Base-by-base conservation (phyloP, 2,888 invertebrate species). In the Dasysyrphus albostriatus region DNA sequence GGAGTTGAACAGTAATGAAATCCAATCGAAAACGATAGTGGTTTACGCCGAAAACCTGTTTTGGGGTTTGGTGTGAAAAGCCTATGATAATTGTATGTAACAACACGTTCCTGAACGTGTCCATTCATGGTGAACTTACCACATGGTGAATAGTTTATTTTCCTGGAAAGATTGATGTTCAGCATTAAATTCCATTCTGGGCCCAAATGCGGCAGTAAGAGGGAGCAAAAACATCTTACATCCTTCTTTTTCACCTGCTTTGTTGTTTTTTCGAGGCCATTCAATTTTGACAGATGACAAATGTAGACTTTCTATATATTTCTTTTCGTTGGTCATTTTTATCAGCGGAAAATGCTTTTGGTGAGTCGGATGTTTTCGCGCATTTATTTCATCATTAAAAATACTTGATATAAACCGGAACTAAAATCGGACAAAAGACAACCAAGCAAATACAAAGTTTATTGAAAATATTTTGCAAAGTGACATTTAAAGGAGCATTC, bases 311-410 rank as follows among this genome's bases (percentile, higher is more conserved):
- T 81, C 76, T 73, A 32, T 29, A 44, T 34, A 77, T 67, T 78
- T 74, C 54, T 82, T 69, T 74, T 67, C 76, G 69, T 82, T 85
- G 73, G 67, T 85, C 85, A 67, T 58, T 70, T 73, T 82, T 72
- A 77, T 69, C 82, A 82, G 76, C 77, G 67, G 67, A 88, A 89
- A 88, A 89, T 89, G 89, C 88, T 88, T 88, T 79, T 89, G 88
- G 83, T 75, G 74, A 80, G 76, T 88, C 79, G 83, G 54, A 76
- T 65, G 76, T 83, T 88, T 89, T 84, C 89, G 89, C 89, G 89
- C 85, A 89, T 88, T 89, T 88, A 88, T 88, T 88, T 83, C 87
- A 88, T 84, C 70, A 88, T 88, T 65, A 73, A 74, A 76, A 77
- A 88, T 82, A 88, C 88, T 84, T 88, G 89, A 88, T 83, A 81